phyloP scores from a whole-genome alignment of 2,888 invertebrate species.

The Agriotes lineatus region DNA sequence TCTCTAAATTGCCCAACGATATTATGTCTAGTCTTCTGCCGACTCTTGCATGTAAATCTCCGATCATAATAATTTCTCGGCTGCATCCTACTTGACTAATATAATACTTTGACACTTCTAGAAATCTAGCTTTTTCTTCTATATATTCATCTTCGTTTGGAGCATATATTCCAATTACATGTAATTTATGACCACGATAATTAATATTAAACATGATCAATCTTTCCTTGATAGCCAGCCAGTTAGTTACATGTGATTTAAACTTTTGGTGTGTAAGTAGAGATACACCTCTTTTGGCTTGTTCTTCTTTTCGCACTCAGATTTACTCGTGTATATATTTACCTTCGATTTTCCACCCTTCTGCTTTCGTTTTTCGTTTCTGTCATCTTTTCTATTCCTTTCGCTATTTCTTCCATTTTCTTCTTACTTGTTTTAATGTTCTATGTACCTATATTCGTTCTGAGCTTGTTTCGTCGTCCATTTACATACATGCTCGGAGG shows the following conservation, averaged over 20 bases:
- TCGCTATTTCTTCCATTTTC: neutral
- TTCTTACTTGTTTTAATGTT: neutral
- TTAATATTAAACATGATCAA: neutral
- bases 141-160: neutral
- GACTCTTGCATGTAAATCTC: no score
- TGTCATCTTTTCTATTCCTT: neutral
- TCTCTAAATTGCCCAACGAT: no score
- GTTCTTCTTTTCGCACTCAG: neutral
- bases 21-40: no score
- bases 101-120: no score
- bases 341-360: neutral
- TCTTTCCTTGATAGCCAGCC: neutral
- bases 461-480: no score
- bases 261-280: neutral
- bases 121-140: no score
- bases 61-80: no score
- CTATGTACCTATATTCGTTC: neutral
- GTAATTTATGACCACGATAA: neutral
- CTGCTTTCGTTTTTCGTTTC: neutral
- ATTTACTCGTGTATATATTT: neutral
- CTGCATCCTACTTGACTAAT: no score
- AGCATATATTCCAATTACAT: neutral
- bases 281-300: neutral
- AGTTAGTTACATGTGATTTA: neutral
- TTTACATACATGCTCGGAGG: no score